phyloP scores from a whole-genome alignment of 2,113 vertebrate genomes.

The Pluvialis apricaria region DNA sequence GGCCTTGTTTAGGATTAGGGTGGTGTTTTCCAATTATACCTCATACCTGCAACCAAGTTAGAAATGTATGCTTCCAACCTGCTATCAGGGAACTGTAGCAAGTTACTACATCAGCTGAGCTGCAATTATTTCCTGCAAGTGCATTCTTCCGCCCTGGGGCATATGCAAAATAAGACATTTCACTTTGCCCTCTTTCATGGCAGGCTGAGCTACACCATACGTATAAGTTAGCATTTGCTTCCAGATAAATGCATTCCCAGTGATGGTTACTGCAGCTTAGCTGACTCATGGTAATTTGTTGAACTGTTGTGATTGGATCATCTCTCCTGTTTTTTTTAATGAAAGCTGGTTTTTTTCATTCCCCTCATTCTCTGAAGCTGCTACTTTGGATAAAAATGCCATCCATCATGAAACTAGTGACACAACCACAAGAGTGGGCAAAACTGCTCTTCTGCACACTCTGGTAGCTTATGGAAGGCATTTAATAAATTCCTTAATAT shows the following conservation, averaged over 20 bases:
- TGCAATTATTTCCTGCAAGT: neutral
- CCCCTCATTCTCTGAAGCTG: neutral
- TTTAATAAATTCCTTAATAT: slow-evolving; percentile 53
- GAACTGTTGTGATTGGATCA: slow-evolving; percentile 3
- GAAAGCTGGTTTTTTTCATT: neutral
- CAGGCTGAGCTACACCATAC: neutral
- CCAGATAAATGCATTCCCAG: neutral
- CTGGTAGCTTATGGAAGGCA: neutral
- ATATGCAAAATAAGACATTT: neutral
- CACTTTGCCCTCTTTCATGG: neutral
- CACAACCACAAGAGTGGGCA: neutral
- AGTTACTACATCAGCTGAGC: neutral
- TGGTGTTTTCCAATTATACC: neutral
- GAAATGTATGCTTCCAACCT: neutral
- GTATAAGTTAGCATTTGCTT: neutral
- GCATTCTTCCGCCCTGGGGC: neutral
- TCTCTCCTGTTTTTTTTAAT: neutral
- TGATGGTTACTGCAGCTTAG: neutral
- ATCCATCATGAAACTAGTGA: slow-evolving; percentile 6
- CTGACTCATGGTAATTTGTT: slow-evolving; percentile 43
- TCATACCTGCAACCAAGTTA: neutral
- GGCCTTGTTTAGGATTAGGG: neutral
- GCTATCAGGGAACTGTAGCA: neutral
- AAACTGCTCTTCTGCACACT: neutral
- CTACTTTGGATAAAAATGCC: neutral